Evolutionary conservation across 2,888 invertebrate genomes (phyloP).

Genomic region (Dynastes grantii): DNA sequence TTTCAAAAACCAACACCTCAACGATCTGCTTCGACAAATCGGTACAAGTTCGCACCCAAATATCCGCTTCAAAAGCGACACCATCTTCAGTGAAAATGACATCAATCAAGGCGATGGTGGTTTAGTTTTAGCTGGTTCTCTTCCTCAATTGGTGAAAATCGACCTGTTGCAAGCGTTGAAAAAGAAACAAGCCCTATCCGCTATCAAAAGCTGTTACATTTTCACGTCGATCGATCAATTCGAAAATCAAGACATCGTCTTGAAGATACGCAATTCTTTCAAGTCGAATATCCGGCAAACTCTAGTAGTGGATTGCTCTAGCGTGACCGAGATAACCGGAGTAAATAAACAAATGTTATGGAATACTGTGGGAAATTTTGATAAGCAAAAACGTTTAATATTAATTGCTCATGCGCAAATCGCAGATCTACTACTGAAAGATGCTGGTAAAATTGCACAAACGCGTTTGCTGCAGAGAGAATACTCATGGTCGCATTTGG

Average conservation of each 20-base stretch:
- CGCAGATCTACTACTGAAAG: not conserved
- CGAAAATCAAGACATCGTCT: slow-evolving; percentile 15
- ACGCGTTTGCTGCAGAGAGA: not conserved
- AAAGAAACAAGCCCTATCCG: not conserved
- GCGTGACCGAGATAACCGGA: not conserved
- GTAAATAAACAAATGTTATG: not conserved
- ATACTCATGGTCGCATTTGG: not conserved
- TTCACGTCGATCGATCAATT: slow-evolving; percentile 10
- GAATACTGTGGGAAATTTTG: not conserved
- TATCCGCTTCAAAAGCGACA: not conserved
- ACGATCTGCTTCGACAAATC: slow-evolving; percentile 11
- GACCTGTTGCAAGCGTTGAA: not conserved
- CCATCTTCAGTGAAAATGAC: too few relatives aligned
- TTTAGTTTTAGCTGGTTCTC: not conserved
- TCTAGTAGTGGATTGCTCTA: not conserved
- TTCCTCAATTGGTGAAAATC: slow-evolving; percentile 3
- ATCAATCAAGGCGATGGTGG: not conserved
- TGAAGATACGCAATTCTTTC: not conserved
- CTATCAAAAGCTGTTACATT: not conserved
- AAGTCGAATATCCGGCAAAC: not conserved
- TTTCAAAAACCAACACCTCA: slow-evolving; percentile 28
- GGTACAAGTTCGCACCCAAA: not conserved
- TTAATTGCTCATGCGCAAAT: not conserved
- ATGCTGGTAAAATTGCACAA: not conserved
- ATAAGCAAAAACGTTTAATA: not conserved